Percentiles rank a stretch among this genome's conserved stretches.
Conservation (phyloP, 2,797 vertebrate genomes). For the Catharus ustulatus region DNA sequence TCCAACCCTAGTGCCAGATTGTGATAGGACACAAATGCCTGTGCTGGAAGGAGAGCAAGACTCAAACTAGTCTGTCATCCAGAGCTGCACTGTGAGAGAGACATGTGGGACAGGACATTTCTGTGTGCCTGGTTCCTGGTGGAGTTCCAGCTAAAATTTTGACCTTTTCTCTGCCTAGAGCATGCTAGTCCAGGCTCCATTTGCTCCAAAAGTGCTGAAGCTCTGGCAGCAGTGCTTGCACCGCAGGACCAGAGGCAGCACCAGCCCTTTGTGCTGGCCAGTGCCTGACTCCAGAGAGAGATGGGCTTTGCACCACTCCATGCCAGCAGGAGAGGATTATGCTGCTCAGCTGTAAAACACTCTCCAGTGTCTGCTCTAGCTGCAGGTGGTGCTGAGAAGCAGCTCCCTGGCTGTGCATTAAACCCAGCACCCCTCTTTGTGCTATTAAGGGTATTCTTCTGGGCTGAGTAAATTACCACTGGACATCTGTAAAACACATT, state of each 20-base stretch:
- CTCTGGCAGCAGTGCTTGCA: not conserved
- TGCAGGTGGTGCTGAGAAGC: slow-evolving; percentile 38
- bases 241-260: not conserved
- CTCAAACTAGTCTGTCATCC: not conserved
- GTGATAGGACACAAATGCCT: slow-evolving; percentile 5
- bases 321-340: not conserved
- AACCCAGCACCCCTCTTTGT: slow-evolving; percentile 18
- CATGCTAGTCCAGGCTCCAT: not conserved
- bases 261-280: not conserved
- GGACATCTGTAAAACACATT: slow-evolving; percentile 72
- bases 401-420: not conserved
- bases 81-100: not conserved
- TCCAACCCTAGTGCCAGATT: not conserved
- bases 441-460: slow-evolving; percentile 36
- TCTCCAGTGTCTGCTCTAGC: slow-evolving; percentile 6
- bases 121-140: not conserved
- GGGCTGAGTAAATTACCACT: slow-evolving; percentile 43
- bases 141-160: not conserved
- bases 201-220: not conserved
- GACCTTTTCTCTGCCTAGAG: not conserved
- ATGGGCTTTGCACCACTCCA: not conserved
- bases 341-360: not conserved
- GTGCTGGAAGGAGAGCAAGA: not conserved
- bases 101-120: not conserved
- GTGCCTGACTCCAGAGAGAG: not conserved